These are phyloP conservation scores for Grallaria varia DNA, from an alignment of 2,113 vertebrate genomes.

Conservation along the genomic window DNA sequence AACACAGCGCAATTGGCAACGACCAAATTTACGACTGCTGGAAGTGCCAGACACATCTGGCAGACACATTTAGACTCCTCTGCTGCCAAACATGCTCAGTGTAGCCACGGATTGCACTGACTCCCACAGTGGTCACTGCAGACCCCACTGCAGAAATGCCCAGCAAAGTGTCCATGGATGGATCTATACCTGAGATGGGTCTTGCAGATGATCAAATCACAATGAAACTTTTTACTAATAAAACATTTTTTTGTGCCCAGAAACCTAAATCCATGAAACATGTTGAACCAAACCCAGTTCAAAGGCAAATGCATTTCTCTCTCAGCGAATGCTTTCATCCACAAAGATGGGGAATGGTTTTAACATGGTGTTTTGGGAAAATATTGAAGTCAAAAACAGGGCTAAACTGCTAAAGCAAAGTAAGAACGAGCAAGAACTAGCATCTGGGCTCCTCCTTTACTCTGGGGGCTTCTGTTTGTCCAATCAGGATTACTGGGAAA, in stretches of 20 bases:
- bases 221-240: background rate
- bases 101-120: background rate
- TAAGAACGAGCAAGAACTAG: background rate
- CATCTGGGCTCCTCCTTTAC: background rate
- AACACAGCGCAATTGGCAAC: conserved; percentile 42
- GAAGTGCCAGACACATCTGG: conserved; percentile 45
- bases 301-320: background rate
- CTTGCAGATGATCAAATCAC: background rate
- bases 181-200: background rate
- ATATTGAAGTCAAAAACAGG: background rate
- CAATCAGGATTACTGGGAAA: background rate
- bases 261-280: background rate
- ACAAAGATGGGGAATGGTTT: background rate
- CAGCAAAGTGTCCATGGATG: background rate
- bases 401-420: background rate
- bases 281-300: background rate
- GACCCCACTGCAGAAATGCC: background rate
- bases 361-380: background rate
- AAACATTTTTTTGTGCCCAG: background rate
- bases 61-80: conserved; percentile 20
- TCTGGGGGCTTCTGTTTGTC: background rate
- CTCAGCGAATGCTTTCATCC: background rate
- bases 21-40: conserved; percentile 31
- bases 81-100: conserved; percentile 2
- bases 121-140: background rate